A percentile compares a stretch with the other conserved stretches of the same genome.
Conservation (phyloP, 2,797 vertebrate species). For the Poecilia wingei region DNA sequence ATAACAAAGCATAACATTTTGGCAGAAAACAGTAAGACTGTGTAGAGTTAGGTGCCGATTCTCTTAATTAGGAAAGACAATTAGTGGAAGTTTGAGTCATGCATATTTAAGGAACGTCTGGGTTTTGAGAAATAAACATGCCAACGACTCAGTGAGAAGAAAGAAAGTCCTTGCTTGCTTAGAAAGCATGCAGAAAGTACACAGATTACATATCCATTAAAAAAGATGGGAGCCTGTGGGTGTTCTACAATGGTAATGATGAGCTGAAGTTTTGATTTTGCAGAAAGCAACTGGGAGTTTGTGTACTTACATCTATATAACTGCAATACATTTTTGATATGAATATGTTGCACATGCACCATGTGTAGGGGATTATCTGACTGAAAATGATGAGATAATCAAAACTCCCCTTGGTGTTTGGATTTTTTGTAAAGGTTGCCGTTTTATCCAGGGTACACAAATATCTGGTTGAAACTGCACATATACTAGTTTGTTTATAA, state of each 20-base stretch:
- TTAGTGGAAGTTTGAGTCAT: conserved; percentile 11
- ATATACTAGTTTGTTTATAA: neutral
- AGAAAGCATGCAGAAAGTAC: conserved; percentile 12
- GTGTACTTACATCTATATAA: neutral
- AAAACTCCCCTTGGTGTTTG: neutral
- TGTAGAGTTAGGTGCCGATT: neutral
- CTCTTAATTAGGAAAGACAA: neutral
- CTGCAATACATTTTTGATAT: neutral
- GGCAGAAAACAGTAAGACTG: neutral
- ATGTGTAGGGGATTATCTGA: neutral
- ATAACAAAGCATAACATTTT: neutral
- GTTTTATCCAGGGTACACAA: neutral
- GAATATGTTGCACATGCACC: too few species aligned
- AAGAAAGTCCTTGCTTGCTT: conserved; percentile 17
- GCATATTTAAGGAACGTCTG: conserved; percentile 36
- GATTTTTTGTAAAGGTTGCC: neutral
- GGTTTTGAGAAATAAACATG: conserved; percentile 1
- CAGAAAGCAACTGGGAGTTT: neutral
- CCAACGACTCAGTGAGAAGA: neutral
- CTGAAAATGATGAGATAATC: neutral
- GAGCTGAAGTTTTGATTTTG: neutral
- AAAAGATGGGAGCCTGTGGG: conserved; percentile 15
- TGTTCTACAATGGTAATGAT: neutral
- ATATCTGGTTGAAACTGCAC: neutral
- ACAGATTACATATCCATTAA: neutral